Base-by-base conservation (phyloP, 2,113 vertebrate species). In the Cinclus mexicanus region DNA sequence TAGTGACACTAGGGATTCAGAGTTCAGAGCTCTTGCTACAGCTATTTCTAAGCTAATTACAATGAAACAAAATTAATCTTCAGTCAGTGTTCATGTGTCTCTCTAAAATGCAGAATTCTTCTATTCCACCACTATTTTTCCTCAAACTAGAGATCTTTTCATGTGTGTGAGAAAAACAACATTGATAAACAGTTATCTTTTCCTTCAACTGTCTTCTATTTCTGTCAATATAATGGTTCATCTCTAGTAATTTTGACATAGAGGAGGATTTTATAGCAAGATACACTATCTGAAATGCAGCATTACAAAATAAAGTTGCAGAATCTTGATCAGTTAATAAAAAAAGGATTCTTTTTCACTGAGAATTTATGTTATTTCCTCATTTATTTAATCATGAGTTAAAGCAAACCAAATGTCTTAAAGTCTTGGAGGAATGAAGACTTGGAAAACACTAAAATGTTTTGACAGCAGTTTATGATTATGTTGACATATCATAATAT, bases 391-490 rank as follows among this genome's bases (percentile, higher is more conserved):
- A 83, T 90, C 33, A 59, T 90, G 41, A 83, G 39, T 61, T 94
- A 94, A 92, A 86, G 53, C 21, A 93, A 94, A 86, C 69, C 63
- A 90, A 93, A 83, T 89, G 41, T 83, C 57, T 64, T 56, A 35
- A 85, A 77, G 24, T 59, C 68, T 86, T 90, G 64, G 28, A 80
- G 52, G 24, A 88, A 80, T 56, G 19, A 84, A 91, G 71, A 46
- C 29, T 68, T 64, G 47, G 63, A 70, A 91, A 91, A 65, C 15
- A 79, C 33, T 82, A 69, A 83, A 85, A 89, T 86, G 11, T 87
- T 95, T 94, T 94, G 91, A 87, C 83, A 92, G 33, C 4, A 44
- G 84, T 90, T 93, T 94, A 67, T 86, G 39, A 81, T 88, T 85
- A 83, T 69, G 67, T 88, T 46, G 55, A 87, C 61, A 65, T 94